Evolutionary conservation across 2,113 vertebrate genomes (phyloP).

Genomic region (Campylorhamphus procurvoides): DNA sequence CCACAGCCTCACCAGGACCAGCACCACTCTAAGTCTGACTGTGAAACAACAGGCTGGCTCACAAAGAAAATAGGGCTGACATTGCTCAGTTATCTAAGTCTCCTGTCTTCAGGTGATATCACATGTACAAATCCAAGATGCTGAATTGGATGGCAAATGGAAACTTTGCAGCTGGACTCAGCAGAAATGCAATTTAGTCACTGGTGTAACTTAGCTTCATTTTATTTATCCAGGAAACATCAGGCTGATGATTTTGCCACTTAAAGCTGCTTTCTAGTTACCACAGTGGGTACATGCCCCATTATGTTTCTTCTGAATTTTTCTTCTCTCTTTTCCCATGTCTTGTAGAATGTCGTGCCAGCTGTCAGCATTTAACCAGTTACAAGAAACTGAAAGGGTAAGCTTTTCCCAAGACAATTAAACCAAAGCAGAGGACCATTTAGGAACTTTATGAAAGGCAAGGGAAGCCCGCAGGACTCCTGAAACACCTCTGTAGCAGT

Average conservation of each 20-base stretch:
- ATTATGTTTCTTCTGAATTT: rapidly evolving
- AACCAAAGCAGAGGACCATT: neutral
- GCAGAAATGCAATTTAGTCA: neutral
- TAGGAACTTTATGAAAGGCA: neutral
- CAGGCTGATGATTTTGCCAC: neutral
- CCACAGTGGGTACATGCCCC: rapidly evolving
- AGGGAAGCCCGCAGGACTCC: neutral
- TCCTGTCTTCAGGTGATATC: neutral
- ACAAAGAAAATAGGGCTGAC: neutral
- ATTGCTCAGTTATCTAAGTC: neutral
- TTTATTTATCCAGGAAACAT: neutral
- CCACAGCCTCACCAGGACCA: rapidly evolving
- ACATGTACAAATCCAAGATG: rapidly evolving
- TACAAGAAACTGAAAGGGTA: neutral
- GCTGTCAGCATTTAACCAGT: neutral
- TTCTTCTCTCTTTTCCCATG: neutral
- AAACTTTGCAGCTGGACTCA: neutral
- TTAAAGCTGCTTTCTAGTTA: neutral
- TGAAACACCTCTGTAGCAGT: neutral
- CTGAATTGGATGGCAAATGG: neutral
- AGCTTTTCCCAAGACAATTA: neutral
- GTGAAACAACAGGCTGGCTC: neutral
- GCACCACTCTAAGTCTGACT: rapidly evolving
- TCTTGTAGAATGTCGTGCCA: neutral
- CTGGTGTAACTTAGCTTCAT: neutral